Percentiles rank a stretch among this genome's conserved stretches.
Evolutionary conservation across 1,140 invertebrate species (phyloP).

Genomic region (Stegodyphus mimosarum): DNA sequence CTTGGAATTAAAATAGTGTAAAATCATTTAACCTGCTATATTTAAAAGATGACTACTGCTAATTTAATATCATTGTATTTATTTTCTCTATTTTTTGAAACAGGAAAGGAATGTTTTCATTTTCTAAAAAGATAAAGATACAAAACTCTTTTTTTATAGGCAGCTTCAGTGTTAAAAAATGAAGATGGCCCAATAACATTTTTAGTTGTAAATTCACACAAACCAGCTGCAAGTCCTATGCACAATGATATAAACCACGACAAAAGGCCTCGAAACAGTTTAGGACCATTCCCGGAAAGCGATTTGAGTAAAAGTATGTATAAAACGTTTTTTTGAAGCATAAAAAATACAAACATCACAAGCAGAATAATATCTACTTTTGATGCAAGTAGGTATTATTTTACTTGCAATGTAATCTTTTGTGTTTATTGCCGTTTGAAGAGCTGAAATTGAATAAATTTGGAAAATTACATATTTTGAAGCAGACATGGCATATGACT

Average conservation of each 20-base stretch:
- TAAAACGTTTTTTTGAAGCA: not conserved
- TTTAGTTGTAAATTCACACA: constrained; percentile 86
- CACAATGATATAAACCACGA: constrained; percentile 54
- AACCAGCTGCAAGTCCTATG: constrained; percentile 64
- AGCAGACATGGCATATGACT: too few relatives aligned
- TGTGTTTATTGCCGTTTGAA: too few relatives aligned
- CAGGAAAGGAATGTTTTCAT: not conserved
- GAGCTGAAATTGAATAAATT: too few relatives aligned
- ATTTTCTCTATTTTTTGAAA: not conserved
- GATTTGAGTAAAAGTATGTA: constrained; percentile 24
- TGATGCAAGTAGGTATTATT: too few relatives aligned
- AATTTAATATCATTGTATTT: not conserved
- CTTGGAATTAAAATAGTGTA: too few relatives aligned
- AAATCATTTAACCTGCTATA: too few relatives aligned
- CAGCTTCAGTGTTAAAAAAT: constrained; percentile 85
- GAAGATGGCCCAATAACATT: constrained; percentile 87
- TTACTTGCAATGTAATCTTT: too few relatives aligned
- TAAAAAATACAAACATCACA: not conserved
- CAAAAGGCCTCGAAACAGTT: constrained; percentile 43
- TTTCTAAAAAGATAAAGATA: too few relatives aligned
- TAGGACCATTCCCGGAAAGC: constrained; percentile 25
- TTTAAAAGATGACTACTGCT: too few relatives aligned
- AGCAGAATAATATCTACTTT: too few relatives aligned
- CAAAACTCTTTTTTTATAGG: constrained; percentile 71
- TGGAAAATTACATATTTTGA: too few relatives aligned